A percentile compares a stretch with the other conserved stretches of the same genome.
Evolutionary conservation across 35 echinoderm and acorn worm species (phyloP).

Genomic region (Patiria miniata): DNA sequence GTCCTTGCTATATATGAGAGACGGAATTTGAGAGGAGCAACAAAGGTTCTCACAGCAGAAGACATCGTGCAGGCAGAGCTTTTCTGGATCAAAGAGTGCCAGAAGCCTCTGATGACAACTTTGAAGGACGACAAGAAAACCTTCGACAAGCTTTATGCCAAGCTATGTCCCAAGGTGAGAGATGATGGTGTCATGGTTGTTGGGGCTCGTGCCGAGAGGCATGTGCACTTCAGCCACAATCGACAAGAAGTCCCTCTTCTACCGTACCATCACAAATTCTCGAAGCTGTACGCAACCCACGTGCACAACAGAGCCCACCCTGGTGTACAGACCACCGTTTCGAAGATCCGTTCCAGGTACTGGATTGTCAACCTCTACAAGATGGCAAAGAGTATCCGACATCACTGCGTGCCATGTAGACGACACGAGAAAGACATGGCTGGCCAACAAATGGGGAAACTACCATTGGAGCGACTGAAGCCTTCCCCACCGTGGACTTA

Average conservation of each 20-base stretch:
- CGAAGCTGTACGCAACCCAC: slow-evolving; percentile 37
- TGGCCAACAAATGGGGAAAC: slow-evolving; percentile 54
- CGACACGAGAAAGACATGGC: not conserved
- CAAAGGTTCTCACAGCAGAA: slow-evolving; percentile 21
- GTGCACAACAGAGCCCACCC: slow-evolving; percentile 40
- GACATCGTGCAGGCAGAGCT: slow-evolving; percentile 35
- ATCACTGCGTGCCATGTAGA: slow-evolving; percentile 46
- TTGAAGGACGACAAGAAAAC: not conserved
- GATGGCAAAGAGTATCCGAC: slow-evolving; percentile 29
- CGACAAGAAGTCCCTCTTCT: slow-evolving; percentile 40
- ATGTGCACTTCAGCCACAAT: slow-evolving; percentile 59
- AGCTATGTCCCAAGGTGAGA: slow-evolving; percentile 18
- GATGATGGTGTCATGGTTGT: slow-evolving; percentile 47
- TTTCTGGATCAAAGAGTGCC: slow-evolving; percentile 53
- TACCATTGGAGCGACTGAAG: slow-evolving; percentile 31
- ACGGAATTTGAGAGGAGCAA: slow-evolving; percentile 3
- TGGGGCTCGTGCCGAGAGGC: slow-evolving; percentile 29
- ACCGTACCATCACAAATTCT: slow-evolving; percentile 25
- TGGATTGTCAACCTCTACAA: slow-evolving; percentile 37
- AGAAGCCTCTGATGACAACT: slow-evolving; percentile 25
- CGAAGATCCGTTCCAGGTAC: slow-evolving; percentile 47
- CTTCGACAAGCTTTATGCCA: slow-evolving; percentile 33
- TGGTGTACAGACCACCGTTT: slow-evolving; percentile 20
- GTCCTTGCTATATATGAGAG: slow-evolving; percentile 27
- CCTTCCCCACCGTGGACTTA: slow-evolving; percentile 63